phyloP scores from a whole-genome alignment of 2,888 invertebrate genomes.

The Scaptomyza polygonia region DNA sequence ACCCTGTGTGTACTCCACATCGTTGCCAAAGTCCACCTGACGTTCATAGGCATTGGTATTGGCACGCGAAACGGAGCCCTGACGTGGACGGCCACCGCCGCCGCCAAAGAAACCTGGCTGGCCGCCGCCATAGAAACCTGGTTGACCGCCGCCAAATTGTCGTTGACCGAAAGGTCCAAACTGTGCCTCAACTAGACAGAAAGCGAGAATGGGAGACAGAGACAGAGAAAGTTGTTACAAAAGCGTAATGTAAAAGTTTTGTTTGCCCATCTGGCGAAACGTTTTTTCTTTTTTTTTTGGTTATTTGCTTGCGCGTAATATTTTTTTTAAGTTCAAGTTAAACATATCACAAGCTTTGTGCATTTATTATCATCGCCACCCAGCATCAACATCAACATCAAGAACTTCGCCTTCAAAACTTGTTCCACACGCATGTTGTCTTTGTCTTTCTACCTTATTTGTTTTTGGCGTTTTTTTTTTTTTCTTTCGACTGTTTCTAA shows the following conservation, averaged over 20 bases:
- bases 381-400: conserved; percentile 1
- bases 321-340: conserved; percentile 38
- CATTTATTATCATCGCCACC: conserved; percentile 44
- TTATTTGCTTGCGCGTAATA: conserved; percentile 60
- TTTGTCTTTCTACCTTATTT: conserved; percentile 1
- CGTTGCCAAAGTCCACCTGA: conserved; percentile 68
- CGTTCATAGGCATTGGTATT: conserved; percentile 76
- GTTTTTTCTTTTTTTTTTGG: conserved; percentile 50
- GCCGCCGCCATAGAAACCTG: conserved; percentile 24
- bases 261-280: conserved; percentile 41
- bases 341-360: conserved; percentile 58
- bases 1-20: conserved; percentile 67
- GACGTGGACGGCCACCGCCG: conserved; percentile 28
- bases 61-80: conserved; percentile 75
- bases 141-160: conserved; percentile 28
- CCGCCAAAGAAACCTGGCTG: conserved; percentile 33
- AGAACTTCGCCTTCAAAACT: conserved; percentile 43
- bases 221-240: background rate
- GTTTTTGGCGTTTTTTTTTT: conserved; percentile 20
- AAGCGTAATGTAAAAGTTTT: conserved; percentile 31
- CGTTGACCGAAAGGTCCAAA: conserved; percentile 33
- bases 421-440: conserved; percentile 45
- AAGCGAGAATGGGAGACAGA: background rate
- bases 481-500: conserved; percentile 60
- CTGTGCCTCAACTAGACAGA: conserved; percentile 59